A percentile compares a stretch with the other conserved stretches of the same genome.
Evolutionary conservation across 37 sponge, comb jelly and placozoan genomes (phyloP).

Genomic region (Bolinopsis microptera): DNA sequence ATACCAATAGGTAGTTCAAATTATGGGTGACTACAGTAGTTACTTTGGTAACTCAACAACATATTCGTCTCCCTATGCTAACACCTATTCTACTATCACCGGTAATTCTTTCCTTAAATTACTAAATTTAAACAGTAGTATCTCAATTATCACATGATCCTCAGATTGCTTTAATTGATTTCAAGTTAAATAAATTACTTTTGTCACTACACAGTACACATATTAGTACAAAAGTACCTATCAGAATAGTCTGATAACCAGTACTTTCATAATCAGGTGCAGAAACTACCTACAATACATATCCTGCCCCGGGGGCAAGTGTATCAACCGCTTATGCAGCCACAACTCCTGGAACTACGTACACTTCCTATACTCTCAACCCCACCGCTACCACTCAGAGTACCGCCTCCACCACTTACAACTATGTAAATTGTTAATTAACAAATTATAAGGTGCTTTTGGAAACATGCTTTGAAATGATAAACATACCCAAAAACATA

Average conservation of each 20-base stretch:
- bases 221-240: no score
- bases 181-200: no score
- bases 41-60: neutral
- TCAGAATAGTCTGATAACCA: no score
- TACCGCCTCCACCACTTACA: slow-evolving; percentile 8
- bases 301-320: neutral
- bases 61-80: slow-evolving; percentile 28
- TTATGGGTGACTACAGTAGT: slow-evolving; percentile 13
- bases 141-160: no score
- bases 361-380: slow-evolving; percentile 31
- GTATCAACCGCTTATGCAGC: neutral
- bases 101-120: no score
- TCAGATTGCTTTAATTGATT: no score
- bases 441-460: neutral
- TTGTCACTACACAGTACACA: no score
- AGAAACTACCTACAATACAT: slow-evolving; percentile 14
- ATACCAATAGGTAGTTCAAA: no score
- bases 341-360: slow-evolving; percentile 6
- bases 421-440: neutral
- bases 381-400: neutral
- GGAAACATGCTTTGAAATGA: no score
- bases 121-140: no score
- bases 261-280: no score
- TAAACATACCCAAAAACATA: no score
- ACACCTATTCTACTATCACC: neutral